Evolutionary conservation across 1,140 invertebrate genomes (phyloP).

Genomic region (Musca vetustissima): DNA sequence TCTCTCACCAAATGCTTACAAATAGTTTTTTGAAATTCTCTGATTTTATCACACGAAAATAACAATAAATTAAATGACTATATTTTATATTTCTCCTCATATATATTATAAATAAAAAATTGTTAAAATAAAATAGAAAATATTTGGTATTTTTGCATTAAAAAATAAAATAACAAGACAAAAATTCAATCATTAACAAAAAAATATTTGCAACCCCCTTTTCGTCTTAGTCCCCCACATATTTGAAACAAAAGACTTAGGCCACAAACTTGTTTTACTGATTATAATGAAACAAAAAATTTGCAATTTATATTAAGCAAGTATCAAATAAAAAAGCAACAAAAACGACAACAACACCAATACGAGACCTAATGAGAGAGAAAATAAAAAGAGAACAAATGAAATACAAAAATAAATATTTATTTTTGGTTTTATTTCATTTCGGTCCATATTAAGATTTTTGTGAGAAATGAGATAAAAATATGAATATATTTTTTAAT

Average conservation of each 20-base stretch:
- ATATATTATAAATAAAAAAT: too few relatives aligned
- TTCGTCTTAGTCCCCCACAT: not conserved
- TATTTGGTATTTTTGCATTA: too few relatives aligned
- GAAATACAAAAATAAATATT: not conserved
- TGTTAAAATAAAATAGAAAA: too few relatives aligned
- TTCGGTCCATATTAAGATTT: too few relatives aligned
- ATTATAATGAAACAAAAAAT: conserved; percentile 7
- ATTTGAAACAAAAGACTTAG: conserved; percentile 26
- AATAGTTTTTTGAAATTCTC: too few relatives aligned
- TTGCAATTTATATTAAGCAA: conserved; percentile 4
- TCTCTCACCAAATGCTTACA: too few relatives aligned
- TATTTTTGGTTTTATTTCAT: too few relatives aligned
- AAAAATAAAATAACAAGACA: not conserved
- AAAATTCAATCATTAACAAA: not conserved
- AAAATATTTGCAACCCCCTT: not conserved
- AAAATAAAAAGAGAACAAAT: conserved; percentile 6
- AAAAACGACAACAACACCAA: not conserved
- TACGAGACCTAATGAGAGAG: not conserved
- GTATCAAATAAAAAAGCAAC: not conserved
- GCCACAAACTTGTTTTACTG: conserved; percentile 22
- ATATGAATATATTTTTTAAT: not conserved
- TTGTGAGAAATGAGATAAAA: not conserved
- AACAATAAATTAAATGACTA: too few relatives aligned
- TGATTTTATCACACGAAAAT: too few relatives aligned
- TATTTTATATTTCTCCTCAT: too few relatives aligned